A percentile compares a stretch with the other conserved stretches of the same genome.
Conservation (phyloP, 2,113 vertebrate genomes). For the Corythaeola cristata region DNA sequence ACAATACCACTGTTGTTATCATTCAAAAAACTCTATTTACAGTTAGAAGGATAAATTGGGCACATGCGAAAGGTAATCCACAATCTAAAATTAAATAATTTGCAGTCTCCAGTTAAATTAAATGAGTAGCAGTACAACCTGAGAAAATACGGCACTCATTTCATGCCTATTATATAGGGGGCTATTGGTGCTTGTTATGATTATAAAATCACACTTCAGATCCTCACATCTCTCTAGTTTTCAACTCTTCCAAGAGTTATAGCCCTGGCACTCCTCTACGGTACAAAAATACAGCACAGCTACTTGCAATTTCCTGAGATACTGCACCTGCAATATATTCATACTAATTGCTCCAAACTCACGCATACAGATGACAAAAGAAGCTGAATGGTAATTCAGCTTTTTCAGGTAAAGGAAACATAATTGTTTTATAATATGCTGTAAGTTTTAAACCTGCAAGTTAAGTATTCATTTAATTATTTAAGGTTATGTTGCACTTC, state of each 20-base stretch:
- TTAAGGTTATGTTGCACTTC: not conserved
- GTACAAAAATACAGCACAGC: not conserved
- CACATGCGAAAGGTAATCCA: not conserved
- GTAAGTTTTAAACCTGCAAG: conserved; percentile 8
- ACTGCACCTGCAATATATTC: conserved; percentile 50
- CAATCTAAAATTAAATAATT: conserved; percentile 20
- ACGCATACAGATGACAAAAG: conserved; percentile 2
- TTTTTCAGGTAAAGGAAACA: conserved; percentile 13
- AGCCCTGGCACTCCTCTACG: not conserved
- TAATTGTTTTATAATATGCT: conserved; percentile 41
- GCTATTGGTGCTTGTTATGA: not conserved
- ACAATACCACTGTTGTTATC: not conserved
- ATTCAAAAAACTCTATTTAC: not conserved
- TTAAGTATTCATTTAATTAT: conserved; percentile 45
- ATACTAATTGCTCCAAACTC: conserved; percentile 30
- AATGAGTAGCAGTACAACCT: not conserved
- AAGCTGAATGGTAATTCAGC: not conserved
- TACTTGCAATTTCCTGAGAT: conserved; percentile 47
- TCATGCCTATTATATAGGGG: not conserved
- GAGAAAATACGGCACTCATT: not conserved
- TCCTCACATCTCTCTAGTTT: not conserved
- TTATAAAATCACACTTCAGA: conserved; percentile 25
- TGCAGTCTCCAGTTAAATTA: conserved; percentile 10
- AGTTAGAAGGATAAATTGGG: conserved; percentile 22
- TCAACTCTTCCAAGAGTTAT: not conserved